phyloP scores from a whole-genome alignment of 2,113 vertebrate species.

The Hippocampus barbouri region DNA sequence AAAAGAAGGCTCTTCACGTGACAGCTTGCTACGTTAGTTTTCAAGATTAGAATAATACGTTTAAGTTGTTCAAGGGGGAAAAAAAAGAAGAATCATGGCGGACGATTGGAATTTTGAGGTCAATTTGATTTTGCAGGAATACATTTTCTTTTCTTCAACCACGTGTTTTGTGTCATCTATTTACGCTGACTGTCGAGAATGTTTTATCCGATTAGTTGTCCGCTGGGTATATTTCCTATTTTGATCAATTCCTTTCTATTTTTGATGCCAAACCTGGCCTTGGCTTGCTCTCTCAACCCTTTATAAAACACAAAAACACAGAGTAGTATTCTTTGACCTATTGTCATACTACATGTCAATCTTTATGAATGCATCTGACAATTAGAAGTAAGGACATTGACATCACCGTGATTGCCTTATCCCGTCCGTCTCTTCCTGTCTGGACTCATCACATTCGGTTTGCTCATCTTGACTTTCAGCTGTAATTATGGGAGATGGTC shows the following conservation, averaged over 20 bases:
- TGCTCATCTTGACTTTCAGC: constrained; percentile 57
- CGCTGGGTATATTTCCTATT: constrained; percentile 60
- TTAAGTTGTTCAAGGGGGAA: constrained; percentile 9
- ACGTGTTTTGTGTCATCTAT: constrained; percentile 55
- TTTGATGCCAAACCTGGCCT: constrained; percentile 52
- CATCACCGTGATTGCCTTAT: constrained; percentile 59
- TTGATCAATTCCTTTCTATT: constrained; percentile 51
- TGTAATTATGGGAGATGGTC: not conserved
- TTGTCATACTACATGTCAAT: constrained; percentile 59
- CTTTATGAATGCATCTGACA: constrained; percentile 69
- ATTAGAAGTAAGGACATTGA: constrained; percentile 68
- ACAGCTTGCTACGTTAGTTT: constrained; percentile 30
- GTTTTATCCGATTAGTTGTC: constrained; percentile 64
- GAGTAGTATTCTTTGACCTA: constrained; percentile 57
- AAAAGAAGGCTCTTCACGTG: constrained; percentile 67
- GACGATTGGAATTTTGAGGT: constrained; percentile 50
- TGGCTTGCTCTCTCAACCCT: constrained; percentile 57
- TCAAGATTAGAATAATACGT: constrained; percentile 65
- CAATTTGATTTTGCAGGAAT: constrained; percentile 59
- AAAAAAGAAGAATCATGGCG: constrained; percentile 45
- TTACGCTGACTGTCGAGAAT: constrained; percentile 63
- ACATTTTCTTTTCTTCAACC: constrained; percentile 46
- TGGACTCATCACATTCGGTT: constrained; percentile 58
- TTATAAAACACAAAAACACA: constrained; percentile 50
- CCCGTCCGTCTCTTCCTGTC: constrained; percentile 61